Conservation (phyloP, 37 sponge, comb jelly and placozoan species). For the Cladorhizidae sp. region DNA sequence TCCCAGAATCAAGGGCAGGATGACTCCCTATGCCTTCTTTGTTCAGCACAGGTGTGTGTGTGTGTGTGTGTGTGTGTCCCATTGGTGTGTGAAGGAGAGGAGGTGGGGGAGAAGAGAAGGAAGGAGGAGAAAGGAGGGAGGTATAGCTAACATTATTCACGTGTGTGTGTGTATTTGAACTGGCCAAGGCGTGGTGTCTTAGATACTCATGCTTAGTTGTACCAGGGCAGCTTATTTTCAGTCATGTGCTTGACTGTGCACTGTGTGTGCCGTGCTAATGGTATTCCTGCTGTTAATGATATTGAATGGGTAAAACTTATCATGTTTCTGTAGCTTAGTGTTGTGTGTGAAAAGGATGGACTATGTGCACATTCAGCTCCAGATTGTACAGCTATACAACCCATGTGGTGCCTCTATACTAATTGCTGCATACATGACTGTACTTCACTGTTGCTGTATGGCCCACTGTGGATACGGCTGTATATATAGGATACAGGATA, state of each 20-base stretch:
- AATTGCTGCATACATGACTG: neutral
- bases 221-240: too few species aligned
- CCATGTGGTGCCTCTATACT: neutral
- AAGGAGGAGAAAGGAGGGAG: too few species aligned
- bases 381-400: too few species aligned
- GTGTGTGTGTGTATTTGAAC: conserved; percentile 9
- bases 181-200: too few species aligned
- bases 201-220: too few species aligned
- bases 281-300: too few species aligned
- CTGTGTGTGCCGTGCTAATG: too few species aligned
- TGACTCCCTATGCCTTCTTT: conserved; percentile 87
- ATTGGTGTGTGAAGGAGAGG: too few species aligned
- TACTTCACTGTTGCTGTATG: neutral
- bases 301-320: too few species aligned
- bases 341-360: conserved; percentile 4
- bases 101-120: conserved; percentile 78
- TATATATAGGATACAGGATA: too few species aligned
- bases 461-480: too few species aligned
- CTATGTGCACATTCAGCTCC: neutral
- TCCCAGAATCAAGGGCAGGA: conserved; percentile 41
- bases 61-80: neutral
- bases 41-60: conserved; percentile 50
- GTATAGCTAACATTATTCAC: conserved; percentile 82
- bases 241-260: too few species aligned
- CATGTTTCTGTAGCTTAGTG: neutral